Evolutionary conservation across 53 echinoderm and acorn worm species (phyloP).

Genomic region (Paracentrotus lividus): DNA sequence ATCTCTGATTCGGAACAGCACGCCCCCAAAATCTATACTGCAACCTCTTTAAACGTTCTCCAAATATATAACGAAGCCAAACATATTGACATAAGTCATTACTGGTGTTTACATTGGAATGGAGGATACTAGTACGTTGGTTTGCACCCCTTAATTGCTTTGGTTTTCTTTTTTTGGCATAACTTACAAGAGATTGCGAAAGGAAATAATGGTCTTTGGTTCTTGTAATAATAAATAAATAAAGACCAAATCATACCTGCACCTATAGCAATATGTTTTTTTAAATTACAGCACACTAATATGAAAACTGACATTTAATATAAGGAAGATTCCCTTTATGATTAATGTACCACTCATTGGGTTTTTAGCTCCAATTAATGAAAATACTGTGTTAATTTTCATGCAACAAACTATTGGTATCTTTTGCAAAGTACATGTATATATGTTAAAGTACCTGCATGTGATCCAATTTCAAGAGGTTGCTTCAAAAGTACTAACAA

Average conservation of each 20-base stretch:
- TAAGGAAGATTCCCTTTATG: not conserved
- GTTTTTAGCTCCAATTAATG: not conserved
- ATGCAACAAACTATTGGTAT: too few relatives aligned
- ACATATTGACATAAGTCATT: slow-evolving; percentile 9
- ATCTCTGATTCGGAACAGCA: too few relatives aligned
- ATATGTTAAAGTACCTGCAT: too few relatives aligned
- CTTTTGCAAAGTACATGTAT: too few relatives aligned
- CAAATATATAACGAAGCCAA: not conserved
- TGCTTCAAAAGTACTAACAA: too few relatives aligned
- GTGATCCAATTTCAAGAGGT: too few relatives aligned
- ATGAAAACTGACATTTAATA: not conserved
- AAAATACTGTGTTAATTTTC: not conserved
- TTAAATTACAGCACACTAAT: not conserved
- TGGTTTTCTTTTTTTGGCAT: not conserved
- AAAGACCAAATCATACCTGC: not conserved
- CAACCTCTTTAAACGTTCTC: too few relatives aligned
- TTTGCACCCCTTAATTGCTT: not conserved
- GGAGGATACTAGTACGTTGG: not conserved
- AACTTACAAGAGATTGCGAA: not conserved
- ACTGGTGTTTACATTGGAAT: not conserved
- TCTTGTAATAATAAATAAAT: not conserved
- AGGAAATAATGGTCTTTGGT: not conserved
- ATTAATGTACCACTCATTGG: not conserved
- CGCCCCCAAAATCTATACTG: too few relatives aligned
- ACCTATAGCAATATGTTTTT: too few relatives aligned